phyloP scores from a whole-genome alignment of 2,888 invertebrate genomes.

The Neoaliturus tenellus region DNA sequence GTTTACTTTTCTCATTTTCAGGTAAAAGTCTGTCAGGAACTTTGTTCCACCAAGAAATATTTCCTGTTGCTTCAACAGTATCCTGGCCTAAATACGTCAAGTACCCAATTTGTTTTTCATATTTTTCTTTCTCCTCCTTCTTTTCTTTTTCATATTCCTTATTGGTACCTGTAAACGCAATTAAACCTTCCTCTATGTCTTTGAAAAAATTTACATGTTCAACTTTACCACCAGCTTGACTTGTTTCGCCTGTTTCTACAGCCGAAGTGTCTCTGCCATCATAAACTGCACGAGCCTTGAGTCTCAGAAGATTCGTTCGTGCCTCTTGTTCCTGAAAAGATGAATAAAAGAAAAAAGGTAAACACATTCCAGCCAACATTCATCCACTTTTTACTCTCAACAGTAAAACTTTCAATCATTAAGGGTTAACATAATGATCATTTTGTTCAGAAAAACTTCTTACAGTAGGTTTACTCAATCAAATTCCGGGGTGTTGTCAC shows the following conservation, averaged over 20 bases:
- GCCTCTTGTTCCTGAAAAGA: slow-evolving; percentile 87
- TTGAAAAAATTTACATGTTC: slow-evolving; percentile 91
- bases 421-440: no score
- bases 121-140: slow-evolving; percentile 95
- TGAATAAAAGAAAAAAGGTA: slow-evolving; percentile 64
- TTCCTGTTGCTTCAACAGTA: slow-evolving; percentile 89
- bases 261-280: slow-evolving; percentile 67
- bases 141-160: slow-evolving; percentile 92
- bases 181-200: slow-evolving; percentile 85
- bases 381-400: background rate
- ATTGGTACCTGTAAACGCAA: slow-evolving; percentile 81
- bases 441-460: no score
- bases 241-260: slow-evolving; percentile 63
- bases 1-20: slow-evolving; percentile 72
- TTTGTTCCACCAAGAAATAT: slow-evolving; percentile 93
- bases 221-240: slow-evolving; percentile 59
- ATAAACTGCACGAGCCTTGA: slow-evolving; percentile 77
- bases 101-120: slow-evolving; percentile 98
- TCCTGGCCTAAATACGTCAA: slow-evolving; percentile 97
- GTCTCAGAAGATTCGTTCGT: slow-evolving; percentile 82
- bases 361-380: no score
- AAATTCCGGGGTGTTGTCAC: no score
- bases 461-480: no score
- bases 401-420: no score
- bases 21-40: slow-evolving; percentile 75